A percentile compares a stretch with the other conserved stretches of the same genome.
phyloP scores from a whole-genome alignment of 2,113 vertebrate genomes.

The Atractosteus spatula region DNA sequence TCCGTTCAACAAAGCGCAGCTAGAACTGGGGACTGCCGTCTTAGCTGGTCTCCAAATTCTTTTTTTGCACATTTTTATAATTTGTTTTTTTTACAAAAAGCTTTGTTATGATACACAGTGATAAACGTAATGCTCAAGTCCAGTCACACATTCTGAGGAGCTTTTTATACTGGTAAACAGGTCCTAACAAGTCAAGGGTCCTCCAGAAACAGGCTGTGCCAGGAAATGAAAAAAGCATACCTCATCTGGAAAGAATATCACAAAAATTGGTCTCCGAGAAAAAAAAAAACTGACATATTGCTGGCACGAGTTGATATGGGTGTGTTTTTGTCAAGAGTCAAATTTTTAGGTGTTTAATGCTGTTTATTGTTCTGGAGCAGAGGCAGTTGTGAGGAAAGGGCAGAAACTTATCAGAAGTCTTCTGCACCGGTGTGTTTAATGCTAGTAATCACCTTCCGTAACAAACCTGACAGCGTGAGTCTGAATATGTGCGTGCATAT shows the following conservation, averaged over 20 bases:
- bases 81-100: neutral
- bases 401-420: neutral
- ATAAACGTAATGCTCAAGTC: constrained; percentile 75
- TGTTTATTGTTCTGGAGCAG: neutral
- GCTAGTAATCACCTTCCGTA: neutral
- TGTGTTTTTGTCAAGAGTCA: neutral
- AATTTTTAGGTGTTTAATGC: neutral
- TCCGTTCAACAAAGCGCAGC: constrained; percentile 44
- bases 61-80: neutral
- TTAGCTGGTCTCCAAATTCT: constrained; percentile 22
- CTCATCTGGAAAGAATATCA: constrained; percentile 69
- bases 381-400: neutral
- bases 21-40: constrained; percentile 31
- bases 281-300: neutral
- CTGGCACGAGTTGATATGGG: neutral
- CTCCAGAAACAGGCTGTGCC: no score
- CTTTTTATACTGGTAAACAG: neutral
- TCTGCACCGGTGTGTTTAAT: neutral
- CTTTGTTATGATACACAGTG: constrained; percentile 59
- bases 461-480: neutral
- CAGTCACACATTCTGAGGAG: constrained; percentile 33
- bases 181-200: constrained; percentile 28
- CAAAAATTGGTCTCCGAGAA: constrained; percentile 12
- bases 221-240: constrained; percentile 50
- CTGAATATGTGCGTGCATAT: neutral